Percentiles rank a stretch among this genome's conserved stretches.
Conservation (phyloP, 2,888 invertebrate species). For the Cerastis rubricosa region DNA sequence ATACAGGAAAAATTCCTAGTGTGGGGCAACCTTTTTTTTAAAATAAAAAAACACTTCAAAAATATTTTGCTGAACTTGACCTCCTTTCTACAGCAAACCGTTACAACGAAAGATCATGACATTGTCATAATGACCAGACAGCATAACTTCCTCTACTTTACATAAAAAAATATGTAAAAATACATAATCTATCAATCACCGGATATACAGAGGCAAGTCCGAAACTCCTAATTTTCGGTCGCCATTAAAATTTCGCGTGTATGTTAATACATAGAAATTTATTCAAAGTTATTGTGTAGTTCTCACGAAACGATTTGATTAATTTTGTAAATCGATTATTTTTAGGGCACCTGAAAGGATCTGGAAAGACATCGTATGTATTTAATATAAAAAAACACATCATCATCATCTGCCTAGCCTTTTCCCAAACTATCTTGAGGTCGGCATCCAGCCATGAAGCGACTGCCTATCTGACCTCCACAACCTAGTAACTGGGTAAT, state of each 20-base stretch:
- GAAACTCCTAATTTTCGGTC: slow-evolving; percentile 27
- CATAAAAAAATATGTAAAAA: slow-evolving; percentile 35
- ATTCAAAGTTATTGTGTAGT: slow-evolving; percentile 14
- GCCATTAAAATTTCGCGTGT: slow-evolving; percentile 29
- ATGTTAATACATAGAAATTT: slow-evolving; percentile 24
- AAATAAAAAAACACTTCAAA: too few species aligned
- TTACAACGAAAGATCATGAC: slow-evolving; percentile 15
- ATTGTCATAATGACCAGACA: background rate
- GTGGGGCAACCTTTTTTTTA: too few species aligned
- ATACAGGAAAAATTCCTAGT: too few species aligned
- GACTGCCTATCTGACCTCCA: too few species aligned
- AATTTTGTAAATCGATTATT: slow-evolving; percentile 32
- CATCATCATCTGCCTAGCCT: too few species aligned
- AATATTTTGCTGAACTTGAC: slow-evolving; percentile 23
- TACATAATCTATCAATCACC: slow-evolving; percentile 22
- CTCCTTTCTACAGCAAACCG: background rate
- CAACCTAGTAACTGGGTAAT: too few species aligned
- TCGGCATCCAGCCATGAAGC: too few species aligned
- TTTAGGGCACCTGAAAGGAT: background rate
- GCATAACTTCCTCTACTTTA: slow-evolving; percentile 24
- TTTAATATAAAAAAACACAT: too few species aligned
- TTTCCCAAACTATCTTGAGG: too few species aligned
- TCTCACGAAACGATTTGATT: slow-evolving; percentile 45
- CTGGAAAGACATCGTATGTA: background rate
- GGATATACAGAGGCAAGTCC: slow-evolving; percentile 50